Percentiles rank a stretch among this genome's conserved stretches.
These are phyloP conservation scores for Enteromius anoplus DNA, from an alignment of 2,797 vertebrate species.

Conservation along the genomic window DNA sequence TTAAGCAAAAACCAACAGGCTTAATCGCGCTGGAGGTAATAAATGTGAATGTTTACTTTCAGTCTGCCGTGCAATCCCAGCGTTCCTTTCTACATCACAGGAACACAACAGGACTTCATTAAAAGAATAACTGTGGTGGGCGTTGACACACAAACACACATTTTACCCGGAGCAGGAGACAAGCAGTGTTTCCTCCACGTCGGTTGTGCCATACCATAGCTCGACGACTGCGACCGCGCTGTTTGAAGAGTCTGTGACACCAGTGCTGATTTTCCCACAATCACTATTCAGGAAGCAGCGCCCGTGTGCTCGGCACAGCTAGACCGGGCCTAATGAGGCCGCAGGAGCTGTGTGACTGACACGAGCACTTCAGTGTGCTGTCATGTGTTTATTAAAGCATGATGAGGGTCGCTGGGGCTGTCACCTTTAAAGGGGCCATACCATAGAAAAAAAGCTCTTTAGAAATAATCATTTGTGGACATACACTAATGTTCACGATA, in stretches of 20 bases:
- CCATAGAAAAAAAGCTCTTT: background rate
- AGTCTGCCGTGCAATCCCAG: constrained; percentile 22
- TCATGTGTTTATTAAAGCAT: constrained; percentile 37
- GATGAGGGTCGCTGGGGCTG: constrained; percentile 4
- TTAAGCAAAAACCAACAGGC: constrained; percentile 41
- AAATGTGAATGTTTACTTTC: constrained; percentile 34
- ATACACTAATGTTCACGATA: background rate
- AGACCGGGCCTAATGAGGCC: constrained; percentile 29
- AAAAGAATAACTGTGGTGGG: constrained; percentile 37
- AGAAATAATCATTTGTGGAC: background rate
- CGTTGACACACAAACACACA: constrained; percentile 34
- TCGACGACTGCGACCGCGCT: background rate
- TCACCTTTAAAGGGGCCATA: constrained; percentile 5
- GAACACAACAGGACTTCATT: constrained; percentile 49
- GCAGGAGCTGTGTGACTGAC: constrained; percentile 36
- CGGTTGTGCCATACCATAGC: constrained; percentile 7
- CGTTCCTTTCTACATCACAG: background rate
- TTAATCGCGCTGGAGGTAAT: constrained; percentile 40
- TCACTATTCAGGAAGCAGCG: constrained; percentile 5
- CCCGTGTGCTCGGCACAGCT: background rate
- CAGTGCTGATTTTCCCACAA: constrained; percentile 12
- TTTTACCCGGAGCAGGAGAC: constrained; percentile 17
- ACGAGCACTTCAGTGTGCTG: background rate
- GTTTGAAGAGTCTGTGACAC: constrained; percentile 25
- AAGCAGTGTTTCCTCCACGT: background rate